A percentile compares a stretch with the other conserved stretches of the same genome.
These are phyloP conservation scores for Otis tarda DNA, from an alignment of 2,113 vertebrate genomes.

Conservation along the genomic window DNA sequence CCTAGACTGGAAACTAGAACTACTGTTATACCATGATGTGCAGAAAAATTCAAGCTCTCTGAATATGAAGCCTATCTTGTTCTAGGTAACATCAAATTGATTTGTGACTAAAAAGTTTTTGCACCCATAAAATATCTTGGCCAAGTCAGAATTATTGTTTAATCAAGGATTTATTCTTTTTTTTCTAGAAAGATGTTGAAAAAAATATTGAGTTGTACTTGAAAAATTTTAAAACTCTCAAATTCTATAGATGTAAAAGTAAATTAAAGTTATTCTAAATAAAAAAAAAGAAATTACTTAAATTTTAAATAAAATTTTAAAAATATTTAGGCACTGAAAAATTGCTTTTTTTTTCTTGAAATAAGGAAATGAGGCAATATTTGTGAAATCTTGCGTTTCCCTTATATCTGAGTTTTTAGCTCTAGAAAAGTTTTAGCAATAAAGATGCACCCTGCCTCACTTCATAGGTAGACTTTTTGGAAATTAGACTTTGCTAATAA, in stretches of 20 bases:
- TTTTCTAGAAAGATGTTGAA: background rate
- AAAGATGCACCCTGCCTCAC: background rate
- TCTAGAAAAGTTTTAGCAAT: background rate
- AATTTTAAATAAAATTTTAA: background rate
- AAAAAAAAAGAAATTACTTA: background rate
- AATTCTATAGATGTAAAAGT: background rate
- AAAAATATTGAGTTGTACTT: background rate
- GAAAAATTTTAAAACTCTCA: background rate
- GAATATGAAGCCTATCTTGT: background rate
- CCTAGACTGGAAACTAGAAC: fast-evolving
- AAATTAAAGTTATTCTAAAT: background rate
- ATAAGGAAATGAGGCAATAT: background rate
- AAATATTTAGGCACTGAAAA: background rate
- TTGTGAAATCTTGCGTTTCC: background rate
- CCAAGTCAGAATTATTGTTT: background rate
- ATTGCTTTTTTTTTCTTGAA: background rate
- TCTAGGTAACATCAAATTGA: background rate
- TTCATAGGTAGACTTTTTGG: background rate
- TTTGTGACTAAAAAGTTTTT: background rate
- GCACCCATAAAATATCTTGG: background rate
- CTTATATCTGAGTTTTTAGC: background rate
- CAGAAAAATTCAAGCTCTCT: background rate
- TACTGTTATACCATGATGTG: background rate
- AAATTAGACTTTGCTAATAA: background rate
- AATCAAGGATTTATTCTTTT: fast-evolving